These are phyloP conservation scores for Timandra comae DNA, from an alignment of 2,888 invertebrate genomes.

Conservation along the genomic window DNA sequence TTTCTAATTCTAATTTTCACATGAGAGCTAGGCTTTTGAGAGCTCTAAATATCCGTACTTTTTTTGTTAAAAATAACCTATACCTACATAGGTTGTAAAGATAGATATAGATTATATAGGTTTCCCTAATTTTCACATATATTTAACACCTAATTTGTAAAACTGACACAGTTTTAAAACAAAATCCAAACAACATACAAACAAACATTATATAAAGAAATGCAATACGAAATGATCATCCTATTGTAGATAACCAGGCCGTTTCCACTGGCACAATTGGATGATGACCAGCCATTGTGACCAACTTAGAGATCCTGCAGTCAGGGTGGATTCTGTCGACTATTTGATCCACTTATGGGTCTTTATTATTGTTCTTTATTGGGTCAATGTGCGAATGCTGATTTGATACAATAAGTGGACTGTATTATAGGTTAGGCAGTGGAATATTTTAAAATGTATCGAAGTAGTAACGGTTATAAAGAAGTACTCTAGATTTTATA, in stretches of 20 bases:
- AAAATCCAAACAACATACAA: too few species aligned
- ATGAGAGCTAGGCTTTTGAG: too few species aligned
- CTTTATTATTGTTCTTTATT: conserved; percentile 57
- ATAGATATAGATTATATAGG: too few species aligned
- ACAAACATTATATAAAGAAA: conserved; percentile 45
- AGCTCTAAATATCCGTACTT: too few species aligned
- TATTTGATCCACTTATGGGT: conserved; percentile 46
- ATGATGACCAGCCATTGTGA: conserved; percentile 71
- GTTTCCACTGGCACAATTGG: conserved; percentile 70
- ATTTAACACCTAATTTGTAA: too few species aligned
- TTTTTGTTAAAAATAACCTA: too few species aligned
- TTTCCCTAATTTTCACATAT: too few species aligned
- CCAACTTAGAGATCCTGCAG: conserved; percentile 76
- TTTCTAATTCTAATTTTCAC: too few species aligned
- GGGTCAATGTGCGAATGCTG: conserved; percentile 54
- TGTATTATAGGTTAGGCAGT: conserved; percentile 32
- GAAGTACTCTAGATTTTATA: too few species aligned
- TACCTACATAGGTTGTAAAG: too few species aligned
- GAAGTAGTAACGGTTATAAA: too few species aligned
- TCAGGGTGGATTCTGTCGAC: conserved; percentile 22
- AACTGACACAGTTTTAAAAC: too few species aligned
- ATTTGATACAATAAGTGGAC: conserved; percentile 36
- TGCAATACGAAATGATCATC: conserved; percentile 54
- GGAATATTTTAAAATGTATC: conserved; percentile 38
- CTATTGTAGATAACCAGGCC: conserved; percentile 67